Percentiles rank a stretch among this genome's conserved stretches.
Evolutionary conservation across 1,140 invertebrate species (phyloP).

Genomic region (Drosophila kohkoa): DNA sequence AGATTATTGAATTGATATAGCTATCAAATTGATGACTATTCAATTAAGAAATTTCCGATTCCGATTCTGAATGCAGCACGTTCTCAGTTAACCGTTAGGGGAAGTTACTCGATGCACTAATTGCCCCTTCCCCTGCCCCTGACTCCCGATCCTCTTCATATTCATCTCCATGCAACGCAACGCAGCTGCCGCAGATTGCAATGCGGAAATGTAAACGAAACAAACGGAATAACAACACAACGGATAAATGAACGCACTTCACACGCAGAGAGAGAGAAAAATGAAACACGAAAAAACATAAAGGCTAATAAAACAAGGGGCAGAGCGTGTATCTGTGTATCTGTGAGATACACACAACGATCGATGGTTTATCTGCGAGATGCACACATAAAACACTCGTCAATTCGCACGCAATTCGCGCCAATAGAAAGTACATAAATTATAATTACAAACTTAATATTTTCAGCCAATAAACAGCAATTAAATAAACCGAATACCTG

Average conservation of each 20-base stretch:
- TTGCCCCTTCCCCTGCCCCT: not conserved
- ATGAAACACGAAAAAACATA: conserved; percentile 21
- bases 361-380: conserved; percentile 27
- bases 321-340: no score
- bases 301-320: conserved; percentile 8
- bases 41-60: conserved; percentile 9
- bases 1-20: conserved; percentile 40
- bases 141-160: not conserved
- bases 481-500: conserved; percentile 16
- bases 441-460: conserved; percentile 33
- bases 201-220: conserved; percentile 72
- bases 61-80: conserved; percentile 33
- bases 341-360: conserved; percentile 24
- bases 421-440: conserved; percentile 32
- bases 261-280: conserved; percentile 61
- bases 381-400: conserved; percentile 9
- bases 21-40: conserved; percentile 32
- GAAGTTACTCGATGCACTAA: conserved; percentile 16
- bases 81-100: conserved; percentile 23
- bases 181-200: conserved; percentile 43
- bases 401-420: conserved; percentile 42
- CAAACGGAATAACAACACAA: conserved; percentile 55
- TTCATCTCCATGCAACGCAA: not conserved
- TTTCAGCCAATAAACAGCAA: conserved; percentile 32
- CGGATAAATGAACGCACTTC: conserved; percentile 68